phyloP scores from a whole-genome alignment of 2,113 vertebrate species.

The Sander vitreus region DNA sequence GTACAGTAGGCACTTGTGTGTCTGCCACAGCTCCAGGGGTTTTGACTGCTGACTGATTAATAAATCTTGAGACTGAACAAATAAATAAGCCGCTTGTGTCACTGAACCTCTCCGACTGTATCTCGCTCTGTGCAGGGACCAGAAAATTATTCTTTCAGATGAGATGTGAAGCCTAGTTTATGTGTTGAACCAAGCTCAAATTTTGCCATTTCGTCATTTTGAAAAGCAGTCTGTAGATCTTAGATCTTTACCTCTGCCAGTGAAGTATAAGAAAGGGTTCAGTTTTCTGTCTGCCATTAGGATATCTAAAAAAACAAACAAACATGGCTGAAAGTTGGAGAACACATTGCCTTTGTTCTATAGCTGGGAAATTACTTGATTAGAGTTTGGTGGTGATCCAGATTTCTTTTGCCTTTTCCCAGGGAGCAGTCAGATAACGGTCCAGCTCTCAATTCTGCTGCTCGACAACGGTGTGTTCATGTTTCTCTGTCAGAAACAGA shows the following conservation, averaged over 20 bases:
- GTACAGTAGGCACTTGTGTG: slow-evolving; percentile 23
- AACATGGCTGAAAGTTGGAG: neutral
- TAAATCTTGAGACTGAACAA: slow-evolving; percentile 61
- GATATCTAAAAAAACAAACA: neutral
- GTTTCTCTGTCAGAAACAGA: neutral
- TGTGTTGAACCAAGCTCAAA: neutral
- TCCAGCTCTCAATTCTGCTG: neutral
- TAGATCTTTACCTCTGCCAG: neutral
- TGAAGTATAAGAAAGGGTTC: neutral
- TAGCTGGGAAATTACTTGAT: neutral
- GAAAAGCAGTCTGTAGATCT: neutral
- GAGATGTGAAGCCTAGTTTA: neutral
- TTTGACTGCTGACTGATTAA: slow-evolving; percentile 50
- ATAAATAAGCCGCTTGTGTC: slow-evolving; percentile 31
- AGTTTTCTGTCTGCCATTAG: neutral
- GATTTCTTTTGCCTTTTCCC: neutral
- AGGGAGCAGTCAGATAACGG: neutral
- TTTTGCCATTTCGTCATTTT: neutral
- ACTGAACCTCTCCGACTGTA: neutral
- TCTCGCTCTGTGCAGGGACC: neutral
- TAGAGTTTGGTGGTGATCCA: slow-evolving; percentile 1
- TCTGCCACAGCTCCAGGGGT: slow-evolving; percentile 25
- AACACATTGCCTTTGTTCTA: neutral
- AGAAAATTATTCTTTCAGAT: neutral
- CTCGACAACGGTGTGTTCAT: neutral